phyloP scores from a whole-genome alignment of 2,797 vertebrate genomes.

The Phrynocephalus forsythii region DNA sequence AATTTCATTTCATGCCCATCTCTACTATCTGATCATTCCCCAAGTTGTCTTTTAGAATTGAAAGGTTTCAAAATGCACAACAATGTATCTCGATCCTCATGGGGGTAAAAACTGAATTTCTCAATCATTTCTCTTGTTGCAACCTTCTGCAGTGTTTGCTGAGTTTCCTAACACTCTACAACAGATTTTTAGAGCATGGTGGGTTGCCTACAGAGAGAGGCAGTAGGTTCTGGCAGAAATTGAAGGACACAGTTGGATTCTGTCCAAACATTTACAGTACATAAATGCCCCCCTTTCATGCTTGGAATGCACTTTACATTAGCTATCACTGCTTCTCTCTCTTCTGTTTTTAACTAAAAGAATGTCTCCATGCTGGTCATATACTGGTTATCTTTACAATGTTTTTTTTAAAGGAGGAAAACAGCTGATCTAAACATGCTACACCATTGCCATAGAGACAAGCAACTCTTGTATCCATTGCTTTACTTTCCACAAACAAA shows the following conservation, averaged over 20 bases:
- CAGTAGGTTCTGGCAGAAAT: too few relatives aligned
- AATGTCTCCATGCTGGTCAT: slow-evolving; percentile 46
- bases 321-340: slow-evolving; percentile 43
- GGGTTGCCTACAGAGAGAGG: too few relatives aligned
- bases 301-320: slow-evolving; percentile 45
- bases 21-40: too few relatives aligned
- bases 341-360: slow-evolving; percentile 59
- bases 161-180: too few relatives aligned
- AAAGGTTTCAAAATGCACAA: not conserved
- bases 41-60: slow-evolving; percentile 18
- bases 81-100: too few relatives aligned
- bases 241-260: too few relatives aligned
- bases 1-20: too few relatives aligned
- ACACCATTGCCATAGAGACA: slow-evolving; percentile 69
- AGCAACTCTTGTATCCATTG: slow-evolving; percentile 47
- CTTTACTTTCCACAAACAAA: slow-evolving; percentile 54
- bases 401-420: slow-evolving; percentile 49
- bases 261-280: not conserved
- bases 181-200: too few relatives aligned
- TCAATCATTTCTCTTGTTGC: too few relatives aligned
- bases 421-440: slow-evolving; percentile 58
- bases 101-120: too few relatives aligned
- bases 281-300: slow-evolving; percentile 15
- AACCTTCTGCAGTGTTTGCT: too few relatives aligned
- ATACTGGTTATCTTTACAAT: slow-evolving; percentile 64